Conservation (phyloP, 2,113 vertebrate species). For the Ellobius talpinus region DNA sequence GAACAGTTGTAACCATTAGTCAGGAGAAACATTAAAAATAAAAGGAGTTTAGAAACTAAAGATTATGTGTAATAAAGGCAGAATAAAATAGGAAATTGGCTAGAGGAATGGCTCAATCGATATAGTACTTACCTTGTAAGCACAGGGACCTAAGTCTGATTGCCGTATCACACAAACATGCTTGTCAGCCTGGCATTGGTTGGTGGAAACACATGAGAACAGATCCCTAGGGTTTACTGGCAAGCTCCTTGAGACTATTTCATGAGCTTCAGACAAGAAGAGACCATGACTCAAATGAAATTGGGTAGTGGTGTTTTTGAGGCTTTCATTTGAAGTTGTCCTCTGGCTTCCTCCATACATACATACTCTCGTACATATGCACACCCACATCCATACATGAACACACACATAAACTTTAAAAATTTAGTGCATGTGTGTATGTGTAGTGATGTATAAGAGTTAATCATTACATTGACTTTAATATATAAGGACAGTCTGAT, state of each 20-base stretch:
- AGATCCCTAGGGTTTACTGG: neutral
- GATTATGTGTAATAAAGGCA: neutral
- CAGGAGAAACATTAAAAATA: conserved; percentile 37
- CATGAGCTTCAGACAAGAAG: neutral
- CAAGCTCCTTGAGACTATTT: neutral
- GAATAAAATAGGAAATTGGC: neutral
- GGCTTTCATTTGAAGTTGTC: neutral
- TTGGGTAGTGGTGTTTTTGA: neutral
- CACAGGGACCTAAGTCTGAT: neutral
- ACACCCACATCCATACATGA: neutral
- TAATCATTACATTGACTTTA: neutral
- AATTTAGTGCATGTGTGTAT: neutral
- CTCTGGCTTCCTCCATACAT: neutral
- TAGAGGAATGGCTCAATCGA: neutral
- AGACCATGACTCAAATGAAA: neutral
- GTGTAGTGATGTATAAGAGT: neutral
- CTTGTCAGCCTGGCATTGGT: neutral
- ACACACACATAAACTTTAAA: neutral
- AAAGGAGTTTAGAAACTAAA: conserved; percentile 49
- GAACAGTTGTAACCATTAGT: conserved; percentile 29
- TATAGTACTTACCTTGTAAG: neutral
- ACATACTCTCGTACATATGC: neutral
- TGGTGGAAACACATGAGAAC: neutral
- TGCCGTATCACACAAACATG: neutral
- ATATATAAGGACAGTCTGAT: neutral